Base-by-base conservation (phyloP, 53 echinoderm and acorn worm genomes). In the Arbacia lixula region DNA sequence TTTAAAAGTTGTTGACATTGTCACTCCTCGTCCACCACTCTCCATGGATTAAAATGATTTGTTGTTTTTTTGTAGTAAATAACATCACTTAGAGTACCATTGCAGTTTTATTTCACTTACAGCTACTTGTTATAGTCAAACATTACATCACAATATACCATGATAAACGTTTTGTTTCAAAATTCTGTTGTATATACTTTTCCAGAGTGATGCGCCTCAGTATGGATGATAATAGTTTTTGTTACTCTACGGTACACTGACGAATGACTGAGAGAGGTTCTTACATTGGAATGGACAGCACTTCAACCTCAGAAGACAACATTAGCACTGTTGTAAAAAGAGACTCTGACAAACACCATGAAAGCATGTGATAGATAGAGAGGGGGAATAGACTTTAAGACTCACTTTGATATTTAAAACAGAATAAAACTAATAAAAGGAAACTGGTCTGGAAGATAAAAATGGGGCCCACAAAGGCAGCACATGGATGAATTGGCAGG, bases 391-490 rank as follows among this genome's bases (percentile, higher is more conserved):
- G 69, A 38, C 9, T 9, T n/a, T 53, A 35, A 39, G 40, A 77
- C 77, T 57, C 56, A 22, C n/a, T 52, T 26, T 68, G 10, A 40
- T 69, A 28, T 12, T 16, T 63, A 14, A 10, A 63, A 31, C 34
- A 6, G 38, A 37, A 36, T 38, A 66, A 66, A 36, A n/a, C 57
- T 0, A 43, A 75, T 32, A 55, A 56, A 29, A 40, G 40, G 39
- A 24, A 77, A 77, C 56, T 12, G 56, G n/a, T n/a, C 40, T 77
- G 77, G 77, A 77, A 77, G 77, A 77, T 77, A 77, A 77, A 71
- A 76, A 77, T n/a, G n/a, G n/a, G n/a, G 77, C 57, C 77, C 77
- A 77, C 21, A 29, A 21, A 37, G 77, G 77, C 77, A 77, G 77
- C 77, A 77, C 77, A 77, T 77, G 57, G 36, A 32, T 26, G 46